These are phyloP conservation scores for Ranitomeya imitator DNA, from an alignment of 2,113 vertebrate genomes.

Conservation along the genomic window DNA sequence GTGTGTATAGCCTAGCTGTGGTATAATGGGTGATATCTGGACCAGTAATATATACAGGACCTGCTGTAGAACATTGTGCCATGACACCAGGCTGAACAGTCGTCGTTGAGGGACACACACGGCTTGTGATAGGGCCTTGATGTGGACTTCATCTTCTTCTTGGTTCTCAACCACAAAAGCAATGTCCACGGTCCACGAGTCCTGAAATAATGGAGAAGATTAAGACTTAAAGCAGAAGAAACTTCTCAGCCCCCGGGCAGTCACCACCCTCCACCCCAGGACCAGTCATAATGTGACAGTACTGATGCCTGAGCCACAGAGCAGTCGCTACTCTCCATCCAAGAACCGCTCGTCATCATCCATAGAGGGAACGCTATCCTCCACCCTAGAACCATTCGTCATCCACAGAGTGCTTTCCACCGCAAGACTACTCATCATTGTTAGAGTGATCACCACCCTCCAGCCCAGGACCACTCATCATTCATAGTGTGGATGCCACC, in stretches of 20 bases:
- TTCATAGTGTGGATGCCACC: too few relatives aligned
- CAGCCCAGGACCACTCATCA: too few relatives aligned
- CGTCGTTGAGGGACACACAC: slow-evolving; percentile 74
- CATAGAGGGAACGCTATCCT: too few relatives aligned
- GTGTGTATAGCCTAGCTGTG: neutral
- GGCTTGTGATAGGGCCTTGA: slow-evolving; percentile 70
- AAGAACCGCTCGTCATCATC: too few relatives aligned
- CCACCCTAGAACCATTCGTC: too few relatives aligned
- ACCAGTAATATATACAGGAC: slow-evolving; percentile 65
- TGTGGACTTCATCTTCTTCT: slow-evolving; percentile 74
- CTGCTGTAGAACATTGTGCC: slow-evolving; percentile 73
- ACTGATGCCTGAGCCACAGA: too few relatives aligned
- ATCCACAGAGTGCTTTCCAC: too few relatives aligned
- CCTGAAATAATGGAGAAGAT: slow-evolving; percentile 65
- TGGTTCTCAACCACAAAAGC: slow-evolving; percentile 73
- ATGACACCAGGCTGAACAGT: slow-evolving; percentile 75
- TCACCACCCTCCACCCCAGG: too few relatives aligned
- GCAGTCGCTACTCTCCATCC: too few relatives aligned
- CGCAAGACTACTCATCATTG: too few relatives aligned
- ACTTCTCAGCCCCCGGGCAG: neutral
- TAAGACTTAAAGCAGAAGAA: neutral
- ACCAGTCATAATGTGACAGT: too few relatives aligned
- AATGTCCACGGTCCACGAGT: slow-evolving; percentile 78
- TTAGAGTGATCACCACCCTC: too few relatives aligned
- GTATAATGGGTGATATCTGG: neutral